phyloP scores from a whole-genome alignment of 2,888 invertebrate species.

The Unio delphinus region DNA sequence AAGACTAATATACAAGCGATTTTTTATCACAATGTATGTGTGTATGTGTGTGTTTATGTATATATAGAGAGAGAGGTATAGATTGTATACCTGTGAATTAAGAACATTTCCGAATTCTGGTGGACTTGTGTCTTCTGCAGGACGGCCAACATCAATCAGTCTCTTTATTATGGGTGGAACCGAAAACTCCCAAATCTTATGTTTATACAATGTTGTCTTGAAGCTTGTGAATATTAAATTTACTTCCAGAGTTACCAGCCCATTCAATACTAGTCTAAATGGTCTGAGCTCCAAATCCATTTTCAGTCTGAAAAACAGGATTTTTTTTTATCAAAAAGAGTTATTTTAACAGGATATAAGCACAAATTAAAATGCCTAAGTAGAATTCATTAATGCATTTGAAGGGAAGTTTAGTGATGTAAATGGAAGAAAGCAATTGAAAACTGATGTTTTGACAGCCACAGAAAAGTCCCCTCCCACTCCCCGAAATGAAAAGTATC shows the following conservation, averaged over 20 bases:
- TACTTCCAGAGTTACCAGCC: conserved; percentile 29
- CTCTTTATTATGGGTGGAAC: conserved; percentile 26
- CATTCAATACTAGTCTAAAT: conserved; percentile 25
- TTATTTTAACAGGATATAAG: not conserved
- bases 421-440: too few relatives aligned
- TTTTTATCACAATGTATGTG: too few relatives aligned
- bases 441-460: too few relatives aligned
- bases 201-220: conserved; percentile 21
- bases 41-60: too few relatives aligned
- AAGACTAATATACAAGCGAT: too few relatives aligned
- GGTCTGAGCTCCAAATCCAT: conserved; percentile 37
- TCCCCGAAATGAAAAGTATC: too few relatives aligned
- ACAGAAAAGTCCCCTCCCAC: too few relatives aligned
- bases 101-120: conserved; percentile 22
- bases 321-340: not conserved
- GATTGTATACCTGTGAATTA: conserved; percentile 4
- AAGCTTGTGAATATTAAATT: not conserved
- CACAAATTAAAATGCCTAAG: too few relatives aligned
- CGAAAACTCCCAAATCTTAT: conserved; percentile 21
- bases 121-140: conserved; percentile 35
- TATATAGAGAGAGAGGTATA: too few relatives aligned
- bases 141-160: conserved; percentile 35
- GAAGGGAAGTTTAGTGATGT: too few relatives aligned
- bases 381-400: too few relatives aligned
- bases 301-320: conserved; percentile 16